Evolutionary conservation across 2,888 invertebrate genomes (phyloP), one percentile per base, ranked within the genome.

Genomic region (Alloscopus bannaensis): DNA sequence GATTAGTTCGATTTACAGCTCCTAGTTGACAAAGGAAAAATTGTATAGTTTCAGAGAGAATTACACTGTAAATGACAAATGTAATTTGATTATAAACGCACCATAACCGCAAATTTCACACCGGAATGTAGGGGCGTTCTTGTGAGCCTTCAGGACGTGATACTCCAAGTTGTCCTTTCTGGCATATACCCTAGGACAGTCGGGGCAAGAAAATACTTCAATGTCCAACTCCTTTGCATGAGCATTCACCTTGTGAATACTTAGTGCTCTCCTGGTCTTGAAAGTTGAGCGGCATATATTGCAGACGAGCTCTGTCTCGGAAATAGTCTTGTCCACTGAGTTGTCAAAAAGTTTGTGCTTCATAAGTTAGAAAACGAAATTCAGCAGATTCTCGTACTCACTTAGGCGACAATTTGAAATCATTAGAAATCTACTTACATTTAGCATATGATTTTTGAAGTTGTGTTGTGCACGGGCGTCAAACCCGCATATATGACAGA

Each of bases 41-140:
- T n/a, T 3, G n/a, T n/a, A 1, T 6, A 3, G 3, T 16, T n/a
- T 45, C 45, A n/a, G 3, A 11, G 45, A 4, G 3, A 4, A 11
- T 45, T 11, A 45, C 45, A 11, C 3, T 4, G 6, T n/a, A 11
- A 11, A 45, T 4, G 13, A 45, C 45, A 11, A 4, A 45, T 11
- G n/a, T 11, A n/a, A 4, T n/a, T 45, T 45, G 18, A n/a, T 4
- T n/a, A 45, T n/a, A 45, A 26, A 24, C 36, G 8, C 6, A 64
- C 62, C 62, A 24, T 64, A 24, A 6, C 62, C 42, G 11, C 62
- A 64, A 24, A 26, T 1, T 16, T 64, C 62, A 64, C 62, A 64
- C 16, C 28, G 42, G 18, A 18, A 29, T 22, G 2, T 13, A 26
- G 40, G 2, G 4, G 2, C 24, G 1, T 20, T 26, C n/a, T 42